These are phyloP conservation scores for Tenebrio molitor DNA, from an alignment of 1,140 invertebrate species.

Conservation along the genomic window DNA sequence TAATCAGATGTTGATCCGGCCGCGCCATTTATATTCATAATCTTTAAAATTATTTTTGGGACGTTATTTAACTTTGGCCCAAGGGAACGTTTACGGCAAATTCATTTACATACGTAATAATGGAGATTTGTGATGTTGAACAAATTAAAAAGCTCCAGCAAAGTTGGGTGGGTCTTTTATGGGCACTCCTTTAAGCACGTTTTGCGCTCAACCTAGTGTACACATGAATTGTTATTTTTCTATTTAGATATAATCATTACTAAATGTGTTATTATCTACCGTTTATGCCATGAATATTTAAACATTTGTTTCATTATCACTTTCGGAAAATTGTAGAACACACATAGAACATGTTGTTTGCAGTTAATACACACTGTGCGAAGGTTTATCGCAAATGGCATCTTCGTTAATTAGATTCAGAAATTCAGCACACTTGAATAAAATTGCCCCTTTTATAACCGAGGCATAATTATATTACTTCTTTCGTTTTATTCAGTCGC, in stretches of 20 bases:
- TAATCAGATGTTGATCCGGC: conserved; percentile 16
- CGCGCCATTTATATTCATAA: conserved; percentile 10
- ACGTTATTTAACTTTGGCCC: conserved; percentile 5
- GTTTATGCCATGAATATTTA: conserved; percentile 41
- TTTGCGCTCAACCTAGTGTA: conserved; percentile 11
- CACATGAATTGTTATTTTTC: conserved; percentile 14
- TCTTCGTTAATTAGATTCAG: conserved; percentile 33
- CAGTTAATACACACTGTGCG: conserved; percentile 22
- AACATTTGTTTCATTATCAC: conserved; percentile 38
- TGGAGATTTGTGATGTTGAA: conserved; percentile 35
- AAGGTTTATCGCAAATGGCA: conserved; percentile 24
- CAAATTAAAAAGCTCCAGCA: conserved; percentile 24
- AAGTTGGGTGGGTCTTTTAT: conserved; percentile 18
- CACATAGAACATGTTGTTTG: conserved; percentile 41
- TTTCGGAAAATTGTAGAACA: conserved; percentile 22
- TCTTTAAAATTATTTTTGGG: conserved; percentile 18
- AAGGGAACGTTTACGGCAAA: conserved; percentile 16
- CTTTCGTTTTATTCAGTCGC: too few relatives aligned
- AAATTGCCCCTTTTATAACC: conserved; percentile 14
- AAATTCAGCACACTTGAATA: conserved; percentile 12
- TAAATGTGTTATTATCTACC: conserved; percentile 7
- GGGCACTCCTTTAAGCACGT: conserved; percentile 20
- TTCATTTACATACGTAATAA: conserved; percentile 33
- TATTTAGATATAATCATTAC: conserved; percentile 21
- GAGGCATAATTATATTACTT: too few relatives aligned